A percentile compares a stretch with the other conserved stretches of the same genome.
These are phyloP conservation scores for Oryctes rhinoceros DNA, from an alignment of 1,140 invertebrate species.

Conservation along the genomic window DNA sequence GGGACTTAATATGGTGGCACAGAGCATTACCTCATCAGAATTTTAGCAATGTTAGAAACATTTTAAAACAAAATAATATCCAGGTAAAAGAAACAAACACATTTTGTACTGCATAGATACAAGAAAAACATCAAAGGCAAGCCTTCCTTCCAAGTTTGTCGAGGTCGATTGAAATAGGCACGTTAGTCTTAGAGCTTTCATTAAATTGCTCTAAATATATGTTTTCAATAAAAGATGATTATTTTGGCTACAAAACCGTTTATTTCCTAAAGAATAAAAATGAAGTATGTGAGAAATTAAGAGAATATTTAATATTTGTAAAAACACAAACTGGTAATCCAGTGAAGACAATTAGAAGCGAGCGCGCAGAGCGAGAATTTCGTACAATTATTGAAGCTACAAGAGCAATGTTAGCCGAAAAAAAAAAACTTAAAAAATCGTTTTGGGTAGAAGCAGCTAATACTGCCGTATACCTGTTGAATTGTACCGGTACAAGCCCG, in stretches of 20 bases:
- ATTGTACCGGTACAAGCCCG: constrained; percentile 53
- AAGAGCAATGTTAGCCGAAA: constrained; percentile 51
- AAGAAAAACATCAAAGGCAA: constrained; percentile 24
- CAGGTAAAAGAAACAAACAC: neutral
- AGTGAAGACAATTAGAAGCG: constrained; percentile 56
- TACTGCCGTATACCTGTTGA: constrained; percentile 55
- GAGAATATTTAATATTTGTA: constrained; percentile 16
- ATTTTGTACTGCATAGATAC: constrained; percentile 29
- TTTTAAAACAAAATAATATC: constrained; percentile 25
- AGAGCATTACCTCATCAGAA: constrained; percentile 32
- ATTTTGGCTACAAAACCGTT: constrained; percentile 49
- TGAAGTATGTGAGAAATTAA: constrained; percentile 53
- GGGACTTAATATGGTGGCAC: constrained; percentile 31
- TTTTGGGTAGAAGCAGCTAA: constrained; percentile 58
- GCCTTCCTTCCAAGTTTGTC: neutral
- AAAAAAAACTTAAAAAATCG: constrained; percentile 56
- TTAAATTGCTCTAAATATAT: constrained; percentile 56
- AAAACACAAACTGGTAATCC: constrained; percentile 50
- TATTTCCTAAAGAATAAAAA: constrained; percentile 56
- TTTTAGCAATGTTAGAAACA: constrained; percentile 20
- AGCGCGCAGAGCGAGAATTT: constrained; percentile 56
- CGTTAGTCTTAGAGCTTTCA: constrained; percentile 54
- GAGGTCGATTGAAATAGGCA: constrained; percentile 38
- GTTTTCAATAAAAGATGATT: constrained; percentile 57
- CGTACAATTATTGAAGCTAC: too few relatives aligned